These are phyloP conservation scores for Stictonetta naevosa DNA, from an alignment of 2,113 vertebrate species.

Conservation along the genomic window DNA sequence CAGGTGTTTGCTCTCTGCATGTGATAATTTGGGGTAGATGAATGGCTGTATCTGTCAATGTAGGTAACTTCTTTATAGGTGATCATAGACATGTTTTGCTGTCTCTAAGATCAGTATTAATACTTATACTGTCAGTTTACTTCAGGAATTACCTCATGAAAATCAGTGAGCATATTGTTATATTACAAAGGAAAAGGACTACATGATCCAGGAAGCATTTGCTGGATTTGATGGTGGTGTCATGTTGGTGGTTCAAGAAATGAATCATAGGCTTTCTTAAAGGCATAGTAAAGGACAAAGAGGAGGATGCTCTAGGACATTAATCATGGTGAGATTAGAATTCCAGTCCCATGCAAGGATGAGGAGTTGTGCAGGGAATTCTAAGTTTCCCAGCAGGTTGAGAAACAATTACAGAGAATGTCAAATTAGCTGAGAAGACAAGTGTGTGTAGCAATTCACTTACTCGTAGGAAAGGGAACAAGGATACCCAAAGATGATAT, in stretches of 20 bases:
- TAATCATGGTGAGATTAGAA: background rate
- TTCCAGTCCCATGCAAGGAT: background rate
- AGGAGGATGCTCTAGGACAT: background rate
- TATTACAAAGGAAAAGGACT: background rate
- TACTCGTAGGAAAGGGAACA: background rate
- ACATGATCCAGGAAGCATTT: background rate
- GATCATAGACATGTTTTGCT: background rate
- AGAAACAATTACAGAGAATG: background rate
- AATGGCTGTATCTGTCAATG: background rate
- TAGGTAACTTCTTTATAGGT: background rate
- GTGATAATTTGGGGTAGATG: rapidly evolving
- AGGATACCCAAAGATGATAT: background rate
- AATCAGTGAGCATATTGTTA: background rate
- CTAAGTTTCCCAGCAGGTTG: background rate
- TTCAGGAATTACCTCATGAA: background rate
- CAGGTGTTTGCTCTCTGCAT: background rate
- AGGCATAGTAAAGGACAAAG: background rate
- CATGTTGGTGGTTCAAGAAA: too few species aligned
- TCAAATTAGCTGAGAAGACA: background rate
- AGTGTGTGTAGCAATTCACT: background rate
- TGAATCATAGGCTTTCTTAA: background rate
- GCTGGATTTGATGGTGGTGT: too few species aligned
- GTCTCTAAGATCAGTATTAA: background rate
- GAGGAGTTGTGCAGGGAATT: background rate
- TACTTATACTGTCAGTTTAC: background rate